Evolutionary conservation across 2,888 invertebrate species (phyloP), one percentile per base, ranked within the genome.

Genomic region (Ommatoiulus sabulosus): DNA sequence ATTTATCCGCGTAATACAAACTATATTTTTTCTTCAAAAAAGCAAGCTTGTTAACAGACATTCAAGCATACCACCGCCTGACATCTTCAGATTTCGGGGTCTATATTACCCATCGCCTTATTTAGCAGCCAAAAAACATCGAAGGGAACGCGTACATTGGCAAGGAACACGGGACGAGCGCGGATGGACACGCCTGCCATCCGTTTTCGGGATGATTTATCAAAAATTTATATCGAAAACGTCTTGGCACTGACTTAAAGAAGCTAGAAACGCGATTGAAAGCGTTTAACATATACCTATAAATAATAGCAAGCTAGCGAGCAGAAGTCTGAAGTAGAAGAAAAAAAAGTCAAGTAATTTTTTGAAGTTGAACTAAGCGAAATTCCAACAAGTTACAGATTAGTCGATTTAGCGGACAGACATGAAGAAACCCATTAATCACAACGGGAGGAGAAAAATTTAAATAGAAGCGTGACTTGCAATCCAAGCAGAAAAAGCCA

Each of bases 391-490:
- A 63, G 85, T 85, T 44, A 44, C 85, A 85, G 85, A 85, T 85
- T 85, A 85, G 85, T 44, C 85, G 85, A 85, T 85, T 85, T 85
- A 44, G 85, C 44, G 44, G 43, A 85, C 44, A 85, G 44, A 85
- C 85, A 85, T 85, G 44, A 43, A 85, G 85, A 85, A 85, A 85
- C 85, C 44, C 85, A 85, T 85, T 85, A 85, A 85, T 85, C 85
- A 85, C 85, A 85, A 85, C 43, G 63, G 44, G 85, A 85, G 85
- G 85, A 44, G 44, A 85, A 85, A 85, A 85, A 85, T 85, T 85
- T 85, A 85, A 85, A 85, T 85, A 85, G 44, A 85, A 44, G 85
- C 85, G 85, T 85, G 85, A 85, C 85, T 85, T 85, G 85, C 85
- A 85, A 85, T 43, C 85, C 85, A 85, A 85, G 44, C 44, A 44